phyloP scores from a whole-genome alignment of 2,797 vertebrate genomes.

The Notolabrus celidotus region DNA sequence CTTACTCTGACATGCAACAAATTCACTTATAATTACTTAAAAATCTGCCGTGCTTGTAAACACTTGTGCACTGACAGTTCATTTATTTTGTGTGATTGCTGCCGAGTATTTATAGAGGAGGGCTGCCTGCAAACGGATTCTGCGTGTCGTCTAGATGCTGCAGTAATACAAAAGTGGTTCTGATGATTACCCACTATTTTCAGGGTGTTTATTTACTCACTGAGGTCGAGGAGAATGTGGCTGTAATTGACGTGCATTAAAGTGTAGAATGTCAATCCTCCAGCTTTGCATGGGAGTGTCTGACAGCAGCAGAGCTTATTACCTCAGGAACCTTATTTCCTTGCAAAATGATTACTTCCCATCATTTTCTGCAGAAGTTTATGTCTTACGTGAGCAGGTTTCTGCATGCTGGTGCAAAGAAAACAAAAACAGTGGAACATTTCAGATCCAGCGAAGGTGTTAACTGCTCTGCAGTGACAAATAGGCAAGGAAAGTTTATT shows the following conservation, averaged over 20 bases:
- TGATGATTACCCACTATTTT: conserved; percentile 76
- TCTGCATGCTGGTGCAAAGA: conserved; percentile 14
- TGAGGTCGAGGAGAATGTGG: conserved; percentile 69
- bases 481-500: too few relatives aligned
- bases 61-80: conserved; percentile 86
- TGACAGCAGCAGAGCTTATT: conserved; percentile 7
- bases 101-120: conserved; percentile 81
- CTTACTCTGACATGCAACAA: conserved; percentile 87
- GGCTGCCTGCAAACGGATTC: conserved; percentile 71
- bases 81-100: conserved; percentile 90
- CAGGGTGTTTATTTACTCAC: conserved; percentile 83
- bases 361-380: neutral
- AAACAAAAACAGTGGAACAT: neutral
- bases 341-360: conserved; percentile 3
- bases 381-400: conserved; percentile 1
- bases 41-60: conserved; percentile 85
- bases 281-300: conserved; percentile 35
- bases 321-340: conserved; percentile 16
- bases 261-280: conserved; percentile 67
- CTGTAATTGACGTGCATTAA: conserved; percentile 77
- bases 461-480: conserved; percentile 1
- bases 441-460: conserved; percentile 17
- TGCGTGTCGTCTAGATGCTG: conserved; percentile 72
- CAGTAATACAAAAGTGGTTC: conserved; percentile 72
- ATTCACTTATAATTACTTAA: conserved; percentile 86